Evolutionary conservation across 2,113 vertebrate genomes (phyloP).

Genomic region (Euleptes europaea): DNA sequence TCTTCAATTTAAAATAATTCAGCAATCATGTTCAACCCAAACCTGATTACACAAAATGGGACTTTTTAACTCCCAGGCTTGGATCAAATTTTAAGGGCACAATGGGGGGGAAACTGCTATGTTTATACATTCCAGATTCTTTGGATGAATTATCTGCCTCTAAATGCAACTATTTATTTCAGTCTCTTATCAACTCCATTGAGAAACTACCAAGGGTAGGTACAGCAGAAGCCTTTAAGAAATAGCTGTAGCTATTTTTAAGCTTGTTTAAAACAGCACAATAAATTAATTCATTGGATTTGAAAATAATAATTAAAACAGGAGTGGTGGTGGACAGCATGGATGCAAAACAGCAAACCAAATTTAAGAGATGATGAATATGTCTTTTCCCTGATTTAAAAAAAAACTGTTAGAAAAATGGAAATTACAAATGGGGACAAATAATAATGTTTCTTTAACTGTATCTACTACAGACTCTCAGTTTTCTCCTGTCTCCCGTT

Average conservation of each 20-base stretch:
- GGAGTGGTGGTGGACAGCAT: conserved; percentile 13
- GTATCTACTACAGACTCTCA: background rate
- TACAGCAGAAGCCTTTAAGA: conserved; percentile 39
- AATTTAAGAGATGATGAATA: background rate
- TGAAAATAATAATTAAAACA: conserved; percentile 64
- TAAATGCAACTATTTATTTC: conserved; percentile 73
- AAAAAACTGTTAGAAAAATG: background rate
- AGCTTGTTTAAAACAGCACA: conserved; percentile 53
- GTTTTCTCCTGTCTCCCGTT: background rate
- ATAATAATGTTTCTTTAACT: background rate
- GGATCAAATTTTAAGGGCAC: conserved; percentile 81
- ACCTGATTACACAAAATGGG: conserved; percentile 87
- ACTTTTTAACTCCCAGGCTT: conserved; percentile 84
- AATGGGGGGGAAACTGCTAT: conserved; percentile 55
- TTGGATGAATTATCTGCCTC: conserved; percentile 71
- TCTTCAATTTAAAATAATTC: conserved; percentile 88
- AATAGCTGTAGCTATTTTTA: conserved; percentile 54
- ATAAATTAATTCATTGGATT: conserved; percentile 62
- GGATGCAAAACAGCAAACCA: conserved; percentile 32
- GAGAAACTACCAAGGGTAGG: conserved; percentile 22
- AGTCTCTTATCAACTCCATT: conserved; percentile 69
- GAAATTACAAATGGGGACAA: background rate
- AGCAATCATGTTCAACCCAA: conserved; percentile 87
- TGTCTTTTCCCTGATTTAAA: conserved; percentile 15
- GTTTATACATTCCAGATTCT: conserved; percentile 78